These are phyloP conservation scores for Melanotus villosus DNA, from an alignment of 2,888 invertebrate genomes.

Conservation along the genomic window DNA sequence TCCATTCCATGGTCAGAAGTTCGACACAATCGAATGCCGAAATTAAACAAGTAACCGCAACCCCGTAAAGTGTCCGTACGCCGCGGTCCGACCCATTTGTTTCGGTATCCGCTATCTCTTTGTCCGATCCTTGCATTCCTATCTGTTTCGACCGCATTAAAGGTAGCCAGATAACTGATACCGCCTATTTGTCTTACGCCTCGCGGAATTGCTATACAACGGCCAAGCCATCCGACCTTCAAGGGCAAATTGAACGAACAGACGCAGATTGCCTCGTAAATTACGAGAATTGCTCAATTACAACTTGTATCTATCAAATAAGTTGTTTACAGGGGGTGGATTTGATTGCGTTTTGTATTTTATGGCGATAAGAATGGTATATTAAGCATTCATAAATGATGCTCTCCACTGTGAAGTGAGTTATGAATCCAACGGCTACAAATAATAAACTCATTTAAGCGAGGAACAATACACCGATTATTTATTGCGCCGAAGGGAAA, in stretches of 20 bases:
- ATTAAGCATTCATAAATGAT: slow-evolving; percentile 16
- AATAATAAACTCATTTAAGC: slow-evolving; percentile 16
- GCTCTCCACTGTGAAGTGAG: slow-evolving; percentile 4
- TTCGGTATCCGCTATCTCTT: slow-evolving; percentile 16
- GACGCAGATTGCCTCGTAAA: slow-evolving; percentile 40
- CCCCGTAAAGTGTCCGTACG: slow-evolving; percentile 13
- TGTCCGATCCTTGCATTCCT: slow-evolving; percentile 27
- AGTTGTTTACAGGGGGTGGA: slow-evolving; percentile 25
- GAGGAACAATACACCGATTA: not conserved
- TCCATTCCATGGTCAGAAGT: not conserved
- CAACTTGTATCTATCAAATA: slow-evolving; percentile 34
- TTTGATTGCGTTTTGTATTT: slow-evolving; percentile 12
- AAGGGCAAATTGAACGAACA: slow-evolving; percentile 37
- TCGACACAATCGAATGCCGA: slow-evolving; percentile 24
- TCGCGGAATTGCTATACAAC: slow-evolving; percentile 29
- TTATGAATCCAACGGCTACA: not conserved
- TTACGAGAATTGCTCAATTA: slow-evolving; percentile 41
- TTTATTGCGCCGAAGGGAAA: not conserved
- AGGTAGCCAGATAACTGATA: slow-evolving; percentile 48
- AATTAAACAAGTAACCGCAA: slow-evolving; percentile 30
- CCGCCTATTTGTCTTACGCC: slow-evolving; percentile 44
- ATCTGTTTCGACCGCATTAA: slow-evolving; percentile 34
- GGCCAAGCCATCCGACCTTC: slow-evolving; percentile 30
- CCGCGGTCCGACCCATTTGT: slow-evolving; percentile 26
- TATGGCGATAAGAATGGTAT: slow-evolving; percentile 27